phyloP scores from a whole-genome alignment of 2,797 vertebrate genomes.

The Chrosomus eos region DNA sequence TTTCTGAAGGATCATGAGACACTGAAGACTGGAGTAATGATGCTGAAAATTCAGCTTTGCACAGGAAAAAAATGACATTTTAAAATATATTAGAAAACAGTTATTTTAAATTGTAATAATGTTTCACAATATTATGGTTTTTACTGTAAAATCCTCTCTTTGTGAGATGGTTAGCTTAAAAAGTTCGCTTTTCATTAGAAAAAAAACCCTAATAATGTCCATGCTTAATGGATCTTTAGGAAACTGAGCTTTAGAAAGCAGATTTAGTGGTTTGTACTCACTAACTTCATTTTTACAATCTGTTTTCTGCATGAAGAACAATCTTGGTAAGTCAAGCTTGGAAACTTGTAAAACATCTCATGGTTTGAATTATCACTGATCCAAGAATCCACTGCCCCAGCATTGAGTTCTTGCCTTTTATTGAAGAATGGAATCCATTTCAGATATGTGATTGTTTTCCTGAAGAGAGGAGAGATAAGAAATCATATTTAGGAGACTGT shows the following conservation, averaged over 20 bases:
- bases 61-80: neutral
- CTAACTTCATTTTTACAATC: constrained; percentile 30
- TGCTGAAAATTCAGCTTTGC: neutral
- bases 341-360: constrained; percentile 21
- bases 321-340: constrained; percentile 30
- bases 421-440: constrained; percentile 82
- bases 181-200: neutral
- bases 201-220: neutral
- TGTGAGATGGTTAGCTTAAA: neutral
- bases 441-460: constrained; percentile 88
- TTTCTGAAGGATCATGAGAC: too few relatives aligned
- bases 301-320: constrained; percentile 20
- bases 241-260: neutral
- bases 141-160: neutral
- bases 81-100: too few relatives aligned
- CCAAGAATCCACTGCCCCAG: neutral
- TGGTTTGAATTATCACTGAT: constrained; percentile 27
- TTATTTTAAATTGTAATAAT: neutral
- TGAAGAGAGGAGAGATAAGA: constrained; percentile 66
- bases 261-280: constrained; percentile 38
- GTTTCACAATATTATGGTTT: too few relatives aligned
- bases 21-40: neutral
- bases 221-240: neutral
- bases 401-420: constrained; percentile 75
- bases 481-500: constrained; percentile 41